These are phyloP conservation scores for Drosophila barbarae DNA, from an alignment of 2,888 invertebrate genomes.

Conservation along the genomic window DNA sequence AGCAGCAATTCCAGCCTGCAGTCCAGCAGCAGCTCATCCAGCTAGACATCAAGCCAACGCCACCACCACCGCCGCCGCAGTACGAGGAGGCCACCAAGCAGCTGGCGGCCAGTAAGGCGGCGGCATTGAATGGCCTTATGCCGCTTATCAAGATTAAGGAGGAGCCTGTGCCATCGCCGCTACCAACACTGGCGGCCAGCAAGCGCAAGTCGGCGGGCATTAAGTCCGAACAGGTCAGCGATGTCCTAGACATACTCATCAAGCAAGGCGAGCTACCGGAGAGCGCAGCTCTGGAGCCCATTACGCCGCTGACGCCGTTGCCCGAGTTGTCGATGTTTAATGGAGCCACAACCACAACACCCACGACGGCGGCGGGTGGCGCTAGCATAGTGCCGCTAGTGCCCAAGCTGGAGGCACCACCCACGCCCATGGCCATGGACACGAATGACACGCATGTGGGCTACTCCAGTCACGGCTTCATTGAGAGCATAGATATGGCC, in stretches of 20 bases:
- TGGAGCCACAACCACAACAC: constrained; percentile 29
- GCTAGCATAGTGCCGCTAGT: constrained; percentile 60
- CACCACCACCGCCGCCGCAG: constrained; percentile 84
- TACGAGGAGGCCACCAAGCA: constrained; percentile 87
- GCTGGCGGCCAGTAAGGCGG: constrained; percentile 78
- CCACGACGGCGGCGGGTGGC: constrained; percentile 51
- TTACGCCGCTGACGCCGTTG: constrained; percentile 81
- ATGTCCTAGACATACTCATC: constrained; percentile 95
- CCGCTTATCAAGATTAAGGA: constrained; percentile 74
- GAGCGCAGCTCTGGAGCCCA: constrained; percentile 82
- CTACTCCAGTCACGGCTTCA: constrained; percentile 49
- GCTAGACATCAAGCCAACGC: constrained; percentile 79
- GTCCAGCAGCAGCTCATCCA: constrained; percentile 71
- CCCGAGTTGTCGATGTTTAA: constrained; percentile 57
- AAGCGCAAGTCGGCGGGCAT: constrained; percentile 61
- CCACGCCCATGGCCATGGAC: constrained; percentile 68
- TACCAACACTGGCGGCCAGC: background rate
- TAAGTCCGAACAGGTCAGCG: constrained; percentile 81
- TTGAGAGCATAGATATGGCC: constrained; percentile 78
- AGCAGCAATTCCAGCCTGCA: constrained; percentile 70
- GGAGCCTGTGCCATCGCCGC: constrained; percentile 53
- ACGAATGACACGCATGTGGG: constrained; percentile 55
- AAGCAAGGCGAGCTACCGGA: constrained; percentile 95
- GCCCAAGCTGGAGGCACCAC: constrained; percentile 66
- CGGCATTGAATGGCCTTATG: constrained; percentile 53